Evolutionary conservation across 2,797 vertebrate genomes (phyloP), one percentile per base, ranked within the genome.

Genomic region (Rhynchonycteris naso): DNA sequence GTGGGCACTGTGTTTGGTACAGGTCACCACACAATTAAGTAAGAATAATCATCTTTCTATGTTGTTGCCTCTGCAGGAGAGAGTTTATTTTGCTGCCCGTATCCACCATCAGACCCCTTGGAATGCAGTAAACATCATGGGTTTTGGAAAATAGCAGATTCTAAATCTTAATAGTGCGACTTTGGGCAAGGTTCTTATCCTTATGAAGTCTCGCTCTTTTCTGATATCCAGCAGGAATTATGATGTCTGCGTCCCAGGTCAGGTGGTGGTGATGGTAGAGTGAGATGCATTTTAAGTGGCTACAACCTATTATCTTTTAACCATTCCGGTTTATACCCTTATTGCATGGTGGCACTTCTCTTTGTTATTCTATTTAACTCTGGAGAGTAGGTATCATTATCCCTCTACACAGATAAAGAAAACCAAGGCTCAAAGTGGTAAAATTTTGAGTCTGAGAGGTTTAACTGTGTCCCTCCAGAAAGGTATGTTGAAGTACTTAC

Each of bases 1-100:
- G 84, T 78, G 96, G 92, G 90, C 91, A 92, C 91, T 93, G 71
- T 91, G 79, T 92, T 95, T 3, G 5, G 22, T 58, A 61, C 35
- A 69, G 81, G 83, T 81, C 26, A 15, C 52, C 88, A 50, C 43
- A 83, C 2, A n/a, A 92, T 83, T 88, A 96, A 96, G 86, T 93
- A 88, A 95, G 96, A 89, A 68, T 38, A 75, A 85, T 79, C 35
- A 88, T 81, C 14, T 74, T 84, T 54, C 54, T 88, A 26, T 56
- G 19, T 33, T 59, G 5, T 61, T 86, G 30, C 11, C 47, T 71
- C n/a, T 80, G 30, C 9, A 82, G 81, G 54, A 82, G n/a, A 89
- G 56, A 52, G 54, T 79, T 88, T 66, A 81, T 22, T 59, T 76
- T 7, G 18, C 38, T 76, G 30, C 21, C 56, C 61, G 33, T 18